These are phyloP conservation scores for Crocallis elinguaria DNA, from an alignment of 2,888 invertebrate genomes.

Conservation along the genomic window DNA sequence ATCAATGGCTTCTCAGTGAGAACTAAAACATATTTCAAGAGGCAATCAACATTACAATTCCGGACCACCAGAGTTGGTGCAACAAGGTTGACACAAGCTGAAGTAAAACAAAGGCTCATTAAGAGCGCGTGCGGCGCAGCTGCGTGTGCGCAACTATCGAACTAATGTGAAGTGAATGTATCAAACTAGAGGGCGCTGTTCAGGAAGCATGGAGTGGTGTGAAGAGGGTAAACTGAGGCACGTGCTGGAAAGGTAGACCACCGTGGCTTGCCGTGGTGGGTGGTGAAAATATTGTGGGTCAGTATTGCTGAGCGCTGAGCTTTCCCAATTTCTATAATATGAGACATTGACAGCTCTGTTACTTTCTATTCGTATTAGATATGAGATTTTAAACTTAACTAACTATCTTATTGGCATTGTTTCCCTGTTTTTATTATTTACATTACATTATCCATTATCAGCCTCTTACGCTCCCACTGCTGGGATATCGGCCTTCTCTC, in stretches of 20 bases:
- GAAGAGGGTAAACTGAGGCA: constrained; percentile 65
- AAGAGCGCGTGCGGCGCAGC: constrained; percentile 76
- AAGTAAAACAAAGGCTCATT: constrained; percentile 61
- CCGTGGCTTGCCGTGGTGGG: constrained; percentile 31
- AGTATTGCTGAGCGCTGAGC: too few relatives aligned
- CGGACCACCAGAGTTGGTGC: constrained; percentile 17
- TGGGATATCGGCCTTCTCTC: too few relatives aligned
- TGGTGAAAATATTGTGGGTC: too few relatives aligned
- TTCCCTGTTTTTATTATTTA: too few relatives aligned
- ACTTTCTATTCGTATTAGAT: too few relatives aligned
- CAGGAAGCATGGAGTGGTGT: constrained; percentile 53
- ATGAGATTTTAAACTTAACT: too few relatives aligned
- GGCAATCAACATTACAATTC: constrained; percentile 31
- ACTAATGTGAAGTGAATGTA: constrained; percentile 26
- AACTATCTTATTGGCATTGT: too few relatives aligned
- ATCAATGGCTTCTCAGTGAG: too few relatives aligned
- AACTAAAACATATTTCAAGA: not conserved
- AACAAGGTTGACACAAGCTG: constrained; percentile 4
- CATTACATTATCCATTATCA: too few relatives aligned
- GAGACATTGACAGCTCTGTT: too few relatives aligned
- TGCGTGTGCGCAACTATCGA: constrained; percentile 51
- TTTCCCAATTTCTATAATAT: too few relatives aligned
- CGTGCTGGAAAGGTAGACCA: constrained; percentile 59
- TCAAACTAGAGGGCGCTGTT: constrained; percentile 31
- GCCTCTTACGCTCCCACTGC: too few relatives aligned